These are phyloP conservation scores for Drosophila baimaii DNA, from an alignment of 1,140 invertebrate genomes.

Conservation along the genomic window DNA sequence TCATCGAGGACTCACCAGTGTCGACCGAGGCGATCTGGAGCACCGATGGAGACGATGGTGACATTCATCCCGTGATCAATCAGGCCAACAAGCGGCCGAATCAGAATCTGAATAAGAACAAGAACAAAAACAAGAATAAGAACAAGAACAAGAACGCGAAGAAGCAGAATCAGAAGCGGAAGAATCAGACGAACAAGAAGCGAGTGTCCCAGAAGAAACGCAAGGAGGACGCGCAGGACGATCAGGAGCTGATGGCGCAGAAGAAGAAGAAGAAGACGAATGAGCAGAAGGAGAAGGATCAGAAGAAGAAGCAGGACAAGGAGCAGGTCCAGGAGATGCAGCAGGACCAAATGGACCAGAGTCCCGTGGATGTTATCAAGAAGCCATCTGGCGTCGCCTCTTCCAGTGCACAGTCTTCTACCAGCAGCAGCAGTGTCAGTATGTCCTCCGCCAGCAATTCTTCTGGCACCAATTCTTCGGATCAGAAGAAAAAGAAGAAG, in stretches of 20 bases:
- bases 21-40: constrained; percentile 64
- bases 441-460: constrained; percentile 14
- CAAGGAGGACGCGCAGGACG: constrained; percentile 22
- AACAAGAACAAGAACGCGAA: constrained; percentile 12
- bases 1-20: constrained; percentile 41
- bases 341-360: constrained; percentile 5
- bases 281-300: constrained; percentile 17
- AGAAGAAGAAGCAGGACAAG: constrained; percentile 21
- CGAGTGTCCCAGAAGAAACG: constrained; percentile 13
- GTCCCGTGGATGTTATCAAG: constrained; percentile 10
- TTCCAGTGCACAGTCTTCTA: neutral
- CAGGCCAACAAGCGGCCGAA: constrained; percentile 42
- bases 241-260: constrained; percentile 6
- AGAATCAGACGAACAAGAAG: constrained; percentile 35
- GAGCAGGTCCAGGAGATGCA: constrained; percentile 17
- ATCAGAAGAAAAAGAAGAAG: constrained; percentile 41
- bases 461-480: constrained; percentile 18
- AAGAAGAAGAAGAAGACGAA: constrained; percentile 17
- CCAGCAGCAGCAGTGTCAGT: neutral
- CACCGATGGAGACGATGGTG: constrained; percentile 56
- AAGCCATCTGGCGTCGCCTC: constrained; percentile 13
- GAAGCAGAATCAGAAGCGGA: constrained; percentile 26
- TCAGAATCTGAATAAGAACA: constrained; percentile 29
- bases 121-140: constrained; percentile 34
- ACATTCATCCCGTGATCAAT: constrained; percentile 48